Evolutionary conservation across 2,113 vertebrate species (phyloP).

Genomic region (Halcyon malimbica): DNA sequence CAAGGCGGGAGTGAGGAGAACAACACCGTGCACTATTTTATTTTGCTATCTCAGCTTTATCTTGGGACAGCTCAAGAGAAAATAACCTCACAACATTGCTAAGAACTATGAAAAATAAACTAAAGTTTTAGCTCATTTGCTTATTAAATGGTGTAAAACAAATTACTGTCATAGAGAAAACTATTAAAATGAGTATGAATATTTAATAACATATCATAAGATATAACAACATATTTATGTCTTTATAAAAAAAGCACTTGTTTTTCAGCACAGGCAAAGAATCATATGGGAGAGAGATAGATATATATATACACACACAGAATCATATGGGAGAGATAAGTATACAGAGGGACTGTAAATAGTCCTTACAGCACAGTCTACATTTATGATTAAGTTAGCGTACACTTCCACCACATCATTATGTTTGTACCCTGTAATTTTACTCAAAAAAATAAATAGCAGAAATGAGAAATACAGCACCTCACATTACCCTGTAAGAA

Average conservation of each 20-base stretch:
- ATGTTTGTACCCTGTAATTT: background rate
- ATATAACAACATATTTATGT: background rate
- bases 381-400: background rate
- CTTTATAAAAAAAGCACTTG: background rate
- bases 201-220: background rate
- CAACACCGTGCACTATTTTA: background rate
- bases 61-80: background rate
- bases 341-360: background rate
- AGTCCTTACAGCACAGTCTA: background rate
- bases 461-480: background rate
- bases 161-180: background rate
- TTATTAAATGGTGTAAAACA: background rate
- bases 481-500: background rate
- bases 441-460: background rate
- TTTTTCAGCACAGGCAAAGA: background rate
- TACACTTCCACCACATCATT: background rate
- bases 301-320: too few relatives aligned
- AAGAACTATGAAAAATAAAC: background rate
- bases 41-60: background rate
- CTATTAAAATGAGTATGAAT: background rate
- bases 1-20: background rate
- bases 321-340: background rate
- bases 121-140: background rate
- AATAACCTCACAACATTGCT: too few relatives aligned
- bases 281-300: background rate